These are phyloP conservation scores for Lepidurus apus DNA, from an alignment of 1,140 invertebrate species.

Conservation along the genomic window DNA sequence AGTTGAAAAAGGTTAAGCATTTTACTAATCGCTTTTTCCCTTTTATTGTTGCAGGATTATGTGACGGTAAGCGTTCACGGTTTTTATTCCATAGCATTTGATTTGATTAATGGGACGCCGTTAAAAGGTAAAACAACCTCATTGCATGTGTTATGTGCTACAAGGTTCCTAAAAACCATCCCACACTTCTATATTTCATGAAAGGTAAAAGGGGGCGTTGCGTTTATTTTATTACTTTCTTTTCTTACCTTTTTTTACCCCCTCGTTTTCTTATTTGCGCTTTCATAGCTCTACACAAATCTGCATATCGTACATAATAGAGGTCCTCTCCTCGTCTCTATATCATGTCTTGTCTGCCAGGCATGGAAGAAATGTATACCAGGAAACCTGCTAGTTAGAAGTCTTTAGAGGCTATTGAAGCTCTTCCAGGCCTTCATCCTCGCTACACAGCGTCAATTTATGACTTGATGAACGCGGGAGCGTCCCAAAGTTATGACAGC, in stretches of 20 bases:
- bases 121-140: conserved; percentile 19
- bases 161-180: conserved; percentile 2
- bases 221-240: conserved; percentile 19
- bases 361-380: not conserved
- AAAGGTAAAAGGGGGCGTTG: conserved; percentile 5
- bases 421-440: not conserved
- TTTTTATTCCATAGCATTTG: not conserved
- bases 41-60: conserved; percentile 27
- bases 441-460: conserved; percentile 16
- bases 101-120: conserved; percentile 18
- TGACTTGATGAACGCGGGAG: conserved; percentile 15
- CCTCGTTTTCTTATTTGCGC: not conserved
- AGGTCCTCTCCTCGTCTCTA: conserved; percentile 18
- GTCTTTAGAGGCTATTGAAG: conserved; percentile 19
- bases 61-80: conserved; percentile 31
- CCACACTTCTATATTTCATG: not conserved
- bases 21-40: conserved; percentile 24
- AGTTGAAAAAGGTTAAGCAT: not conserved
- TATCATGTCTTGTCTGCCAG: not conserved
- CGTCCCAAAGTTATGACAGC: conserved; percentile 14
- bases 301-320: conserved; percentile 14
- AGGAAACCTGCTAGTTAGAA: conserved; percentile 21
- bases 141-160: conserved; percentile 10
- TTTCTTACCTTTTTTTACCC: not conserved
- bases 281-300: not conserved